Percentiles rank a stretch among this genome's conserved stretches.
Evolutionary conservation across 2,888 invertebrate genomes (phyloP).

Genomic region (Drosophila paranaensis): DNA sequence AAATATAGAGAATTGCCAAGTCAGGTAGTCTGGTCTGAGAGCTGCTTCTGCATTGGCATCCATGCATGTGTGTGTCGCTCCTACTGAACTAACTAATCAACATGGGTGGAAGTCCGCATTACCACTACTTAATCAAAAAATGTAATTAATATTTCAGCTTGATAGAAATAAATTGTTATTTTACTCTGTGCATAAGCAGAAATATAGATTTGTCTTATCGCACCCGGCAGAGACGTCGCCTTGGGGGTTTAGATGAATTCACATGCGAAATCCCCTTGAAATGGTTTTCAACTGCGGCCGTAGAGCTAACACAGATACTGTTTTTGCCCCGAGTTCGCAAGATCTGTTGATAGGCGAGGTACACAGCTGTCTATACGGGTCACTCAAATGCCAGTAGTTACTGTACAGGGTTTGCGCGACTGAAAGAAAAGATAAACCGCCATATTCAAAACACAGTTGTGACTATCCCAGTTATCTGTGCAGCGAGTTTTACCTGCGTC

Average conservation of each 20-base stretch:
- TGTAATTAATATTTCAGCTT: neutral
- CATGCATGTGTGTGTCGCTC: too few relatives aligned
- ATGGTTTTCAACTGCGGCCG: conserved; percentile 11
- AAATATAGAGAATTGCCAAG: too few relatives aligned
- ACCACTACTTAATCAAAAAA: too few relatives aligned
- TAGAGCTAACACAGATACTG: conserved; percentile 5
- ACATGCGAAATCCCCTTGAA: conserved; percentile 14
- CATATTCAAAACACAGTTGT: neutral
- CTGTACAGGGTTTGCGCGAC: conserved; percentile 15
- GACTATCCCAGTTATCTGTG: conserved; percentile 18
- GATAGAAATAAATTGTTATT: conserved; percentile 8
- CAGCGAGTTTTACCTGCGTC: neutral
- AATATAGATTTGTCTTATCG: conserved; percentile 17
- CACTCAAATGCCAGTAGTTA: neutral
- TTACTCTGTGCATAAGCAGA: neutral
- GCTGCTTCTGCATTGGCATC: too few relatives aligned
- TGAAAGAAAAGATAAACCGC: neutral
- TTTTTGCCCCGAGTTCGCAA: conserved; percentile 17
- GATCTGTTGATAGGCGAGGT: conserved; percentile 30
- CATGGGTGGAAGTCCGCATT: too few relatives aligned
- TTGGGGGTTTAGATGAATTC: accelerated
- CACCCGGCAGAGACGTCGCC: conserved; percentile 6
- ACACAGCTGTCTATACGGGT: neutral
- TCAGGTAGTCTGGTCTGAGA: too few relatives aligned
- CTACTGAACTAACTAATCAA: too few relatives aligned